A percentile compares a stretch with the other conserved stretches of the same genome.
Evolutionary conservation across 2,113 vertebrate genomes (phyloP).

Genomic region (Sakesphorus luctuosus): DNA sequence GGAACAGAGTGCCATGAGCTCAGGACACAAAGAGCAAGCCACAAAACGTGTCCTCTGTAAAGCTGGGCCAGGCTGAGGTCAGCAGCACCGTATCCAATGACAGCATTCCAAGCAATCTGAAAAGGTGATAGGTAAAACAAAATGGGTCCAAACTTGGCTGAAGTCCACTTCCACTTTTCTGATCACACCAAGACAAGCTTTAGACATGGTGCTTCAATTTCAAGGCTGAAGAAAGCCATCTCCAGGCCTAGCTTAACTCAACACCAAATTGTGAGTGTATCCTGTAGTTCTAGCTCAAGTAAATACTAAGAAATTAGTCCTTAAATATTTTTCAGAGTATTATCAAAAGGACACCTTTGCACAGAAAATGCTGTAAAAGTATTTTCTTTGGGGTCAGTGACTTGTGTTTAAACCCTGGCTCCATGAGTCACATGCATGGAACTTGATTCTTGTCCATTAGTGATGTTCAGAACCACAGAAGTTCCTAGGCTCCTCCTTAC

Average conservation of each 20-base stretch:
- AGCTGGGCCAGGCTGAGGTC: background rate
- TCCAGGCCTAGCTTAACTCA: background rate
- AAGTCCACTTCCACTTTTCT: background rate
- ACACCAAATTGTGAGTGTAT: background rate
- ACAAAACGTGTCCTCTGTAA: background rate
- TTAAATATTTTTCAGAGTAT: background rate
- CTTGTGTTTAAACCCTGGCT: background rate
- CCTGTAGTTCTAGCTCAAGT: background rate
- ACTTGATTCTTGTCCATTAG: background rate
- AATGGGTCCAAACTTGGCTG: background rate
- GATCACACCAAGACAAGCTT: background rate
- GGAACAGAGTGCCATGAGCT: background rate
- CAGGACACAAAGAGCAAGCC: background rate
- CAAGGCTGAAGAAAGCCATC: background rate
- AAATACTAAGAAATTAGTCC: background rate
- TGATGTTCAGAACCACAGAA: background rate
- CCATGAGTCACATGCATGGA: too few relatives aligned
- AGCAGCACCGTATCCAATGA: fast-evolving
- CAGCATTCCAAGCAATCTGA: slow-evolving; percentile 3
- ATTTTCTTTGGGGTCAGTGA: background rate
- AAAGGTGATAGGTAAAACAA: background rate
- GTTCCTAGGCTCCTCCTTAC: background rate
- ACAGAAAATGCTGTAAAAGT: background rate
- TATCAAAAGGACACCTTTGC: background rate
- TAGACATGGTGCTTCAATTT: background rate